Conservation (phyloP, 1,140 invertebrate species). For the Drosophila funebris region DNA sequence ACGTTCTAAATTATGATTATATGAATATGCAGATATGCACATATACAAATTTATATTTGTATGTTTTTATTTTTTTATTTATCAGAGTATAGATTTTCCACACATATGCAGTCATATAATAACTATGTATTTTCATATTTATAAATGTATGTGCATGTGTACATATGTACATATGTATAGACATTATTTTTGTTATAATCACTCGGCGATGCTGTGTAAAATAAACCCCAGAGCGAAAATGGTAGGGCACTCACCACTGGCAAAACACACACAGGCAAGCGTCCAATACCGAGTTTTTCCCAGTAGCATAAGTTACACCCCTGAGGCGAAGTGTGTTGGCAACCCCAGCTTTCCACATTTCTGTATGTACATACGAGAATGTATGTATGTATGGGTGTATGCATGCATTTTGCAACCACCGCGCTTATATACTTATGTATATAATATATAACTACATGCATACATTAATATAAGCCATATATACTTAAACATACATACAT, state of each 20-base stretch:
- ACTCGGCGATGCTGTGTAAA: constrained; percentile 55
- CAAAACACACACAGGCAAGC: constrained; percentile 53
- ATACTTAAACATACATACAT: constrained; percentile 1
- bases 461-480: constrained; percentile 18
- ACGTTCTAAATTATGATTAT: background rate
- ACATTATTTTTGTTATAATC: constrained; percentile 46
- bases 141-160: background rate
- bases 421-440: constrained; percentile 35
- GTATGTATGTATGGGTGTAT: constrained; percentile 15
- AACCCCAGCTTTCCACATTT: constrained; percentile 67
- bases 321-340: constrained; percentile 67
- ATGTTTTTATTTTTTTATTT: constrained; percentile 1
- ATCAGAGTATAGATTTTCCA: background rate
- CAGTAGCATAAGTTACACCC: constrained; percentile 81
- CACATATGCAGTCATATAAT: background rate
- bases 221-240: constrained; percentile 55
- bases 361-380: constrained; percentile 17
- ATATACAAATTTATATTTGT: background rate
- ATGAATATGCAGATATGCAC: background rate
- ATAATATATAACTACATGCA: constrained; percentile 21
- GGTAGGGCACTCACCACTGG: constrained; percentile 71
- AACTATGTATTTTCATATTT: background rate
- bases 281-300: constrained; percentile 74
- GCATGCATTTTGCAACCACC: constrained; percentile 38
- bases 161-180: background rate